These are phyloP conservation scores for Ploceus nigricollis DNA, from an alignment of 2,113 vertebrate genomes.

Conservation along the genomic window DNA sequence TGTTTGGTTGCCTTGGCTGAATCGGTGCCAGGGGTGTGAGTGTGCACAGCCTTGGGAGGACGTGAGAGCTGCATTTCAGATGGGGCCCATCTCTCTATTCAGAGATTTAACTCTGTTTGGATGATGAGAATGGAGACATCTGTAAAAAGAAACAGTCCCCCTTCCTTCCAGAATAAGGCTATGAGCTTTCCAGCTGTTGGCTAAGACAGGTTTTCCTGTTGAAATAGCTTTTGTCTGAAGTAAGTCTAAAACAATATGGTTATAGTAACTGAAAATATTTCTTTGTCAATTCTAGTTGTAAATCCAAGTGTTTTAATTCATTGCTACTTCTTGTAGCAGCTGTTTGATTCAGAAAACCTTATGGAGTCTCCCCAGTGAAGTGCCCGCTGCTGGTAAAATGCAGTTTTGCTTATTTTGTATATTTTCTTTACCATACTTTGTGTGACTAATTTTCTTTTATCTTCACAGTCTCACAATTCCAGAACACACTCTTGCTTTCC, in stretches of 20 bases:
- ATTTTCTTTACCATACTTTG: not conserved
- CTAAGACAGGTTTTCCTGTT: slow-evolving; percentile 55
- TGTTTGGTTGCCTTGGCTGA: not conserved
- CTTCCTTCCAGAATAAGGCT: slow-evolving; percentile 10
- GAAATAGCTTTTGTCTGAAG: slow-evolving; percentile 55
- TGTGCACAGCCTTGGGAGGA: not conserved
- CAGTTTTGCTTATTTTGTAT: not conserved
- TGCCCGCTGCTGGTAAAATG: not conserved
- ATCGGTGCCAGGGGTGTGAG: not conserved
- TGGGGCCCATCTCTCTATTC: slow-evolving; percentile 19
- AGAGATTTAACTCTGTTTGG: slow-evolving; percentile 19
- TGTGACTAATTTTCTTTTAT: not conserved
- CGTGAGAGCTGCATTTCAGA: not conserved
- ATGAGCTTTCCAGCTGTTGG: slow-evolving; percentile 62
- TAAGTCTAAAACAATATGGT: slow-evolving; percentile 50
- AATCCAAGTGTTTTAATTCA: not conserved
- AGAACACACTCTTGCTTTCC: not conserved
- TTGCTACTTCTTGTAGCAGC: not conserved
- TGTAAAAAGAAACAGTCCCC: slow-evolving; percentile 24
- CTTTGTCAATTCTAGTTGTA: not conserved
- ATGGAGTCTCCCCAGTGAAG: not conserved
- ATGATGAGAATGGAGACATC: slow-evolving; percentile 50
- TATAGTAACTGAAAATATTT: slow-evolving; percentile 40
- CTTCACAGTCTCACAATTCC: not conserved
- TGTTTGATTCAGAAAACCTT: not conserved